Evolutionary conservation across 2,888 invertebrate species (phyloP).

Genomic region (Thelaira solivaga): DNA sequence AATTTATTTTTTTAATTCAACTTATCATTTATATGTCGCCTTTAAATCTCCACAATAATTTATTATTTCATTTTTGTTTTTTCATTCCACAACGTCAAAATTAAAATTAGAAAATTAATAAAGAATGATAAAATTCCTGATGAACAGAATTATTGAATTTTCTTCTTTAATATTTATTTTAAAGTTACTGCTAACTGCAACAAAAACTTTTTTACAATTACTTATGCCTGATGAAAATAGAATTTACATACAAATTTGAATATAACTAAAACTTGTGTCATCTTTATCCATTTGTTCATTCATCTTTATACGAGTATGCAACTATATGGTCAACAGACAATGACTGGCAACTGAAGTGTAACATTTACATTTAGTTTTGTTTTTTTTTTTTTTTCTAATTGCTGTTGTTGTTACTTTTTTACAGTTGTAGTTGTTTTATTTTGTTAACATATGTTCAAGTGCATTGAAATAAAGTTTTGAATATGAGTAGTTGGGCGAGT

Average conservation of each 20-base stretch:
- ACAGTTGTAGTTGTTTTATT: constrained; percentile 31
- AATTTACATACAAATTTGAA: not conserved
- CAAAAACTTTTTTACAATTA: not conserved
- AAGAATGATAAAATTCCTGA: no score
- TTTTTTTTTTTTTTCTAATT: not conserved
- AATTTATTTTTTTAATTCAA: no score
- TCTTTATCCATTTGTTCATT: constrained; percentile 16
- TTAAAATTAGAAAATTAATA: constrained; percentile 5
- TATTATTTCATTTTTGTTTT: not conserved
- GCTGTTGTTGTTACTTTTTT: constrained; percentile 11
- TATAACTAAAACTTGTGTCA: constrained; percentile 5
- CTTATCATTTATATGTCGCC: not conserved
- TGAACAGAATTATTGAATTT: no score
- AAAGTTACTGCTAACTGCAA: not conserved
- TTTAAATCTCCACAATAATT: not conserved
- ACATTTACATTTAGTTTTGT: constrained; percentile 49
- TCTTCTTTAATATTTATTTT: constrained; percentile 16
- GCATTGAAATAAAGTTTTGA: constrained; percentile 27
- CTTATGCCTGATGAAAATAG: not conserved
- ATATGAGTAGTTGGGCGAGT: not conserved
- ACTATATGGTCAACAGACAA: constrained; percentile 56
- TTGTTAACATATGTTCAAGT: constrained; percentile 39
- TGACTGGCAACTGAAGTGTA: constrained; percentile 57
- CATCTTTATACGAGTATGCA: constrained; percentile 25
- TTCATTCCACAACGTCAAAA: not conserved